Evolutionary conservation across 2,888 invertebrate species (phyloP), one percentile per base, ranked within the genome.

Genomic region (Melieria picta): DNA sequence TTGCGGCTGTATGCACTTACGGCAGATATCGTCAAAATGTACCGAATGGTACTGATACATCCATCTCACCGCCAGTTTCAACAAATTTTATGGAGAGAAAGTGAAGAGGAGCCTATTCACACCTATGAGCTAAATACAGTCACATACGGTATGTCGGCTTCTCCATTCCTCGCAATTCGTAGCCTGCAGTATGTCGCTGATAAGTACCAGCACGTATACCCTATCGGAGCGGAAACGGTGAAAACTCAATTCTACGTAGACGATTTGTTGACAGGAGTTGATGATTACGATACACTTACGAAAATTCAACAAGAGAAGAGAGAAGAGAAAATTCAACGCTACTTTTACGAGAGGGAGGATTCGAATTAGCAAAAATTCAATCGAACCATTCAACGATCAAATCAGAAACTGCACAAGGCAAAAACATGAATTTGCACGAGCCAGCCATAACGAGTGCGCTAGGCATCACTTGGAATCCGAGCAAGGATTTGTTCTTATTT

Each of bases 121-220:
- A 75, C 73, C 1, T 78, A 70, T 47, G 57, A 71, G 11, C 58
- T 76, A 3, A 76, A 75, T 61, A 77, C 75, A 1, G 72, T 76
- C 7, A 74, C 74, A 0, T 74, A 75, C 48, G 77, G 77, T 3
- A 75, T 65, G n/a, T 64, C 72, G 43, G 46, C 74, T 4, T 73
- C 77, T 10, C 74, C 75, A 30, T 77, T 60, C 47, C 56, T 75
- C 10, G 74, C 74, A 13, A 58, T 76, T 16, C n/a, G 57, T 16
- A 57, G 57, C 16, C 16, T 57, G 16, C 9, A 7, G 5, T 57
- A 1, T 16, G 50, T 77, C 9, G 75, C 74, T 52, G 75, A 75
- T 13, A 58, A 69, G 43, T 73, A 65, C 56, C 1, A 47, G 10
- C 13, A 55, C 3, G 11, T 62, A 13, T 72, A 60, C 7, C 47